Evolutionary conservation across 2,797 vertebrate species (phyloP).

Genomic region (Chaunax sp.): DNA sequence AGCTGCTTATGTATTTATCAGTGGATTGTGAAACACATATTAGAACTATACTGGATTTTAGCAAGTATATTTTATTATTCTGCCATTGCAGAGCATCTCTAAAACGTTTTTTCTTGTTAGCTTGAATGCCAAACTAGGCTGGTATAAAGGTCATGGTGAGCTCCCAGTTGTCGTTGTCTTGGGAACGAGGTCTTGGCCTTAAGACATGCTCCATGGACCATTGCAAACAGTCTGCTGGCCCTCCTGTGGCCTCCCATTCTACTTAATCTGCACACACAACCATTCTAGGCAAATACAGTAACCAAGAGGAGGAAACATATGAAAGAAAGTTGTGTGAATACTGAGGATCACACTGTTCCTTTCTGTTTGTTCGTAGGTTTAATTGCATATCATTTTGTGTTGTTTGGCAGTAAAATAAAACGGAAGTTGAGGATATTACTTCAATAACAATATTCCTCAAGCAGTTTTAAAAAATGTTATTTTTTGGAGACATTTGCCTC

Average conservation of each 20-base stretch:
- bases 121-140: conserved; percentile 18
- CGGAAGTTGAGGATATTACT: no score
- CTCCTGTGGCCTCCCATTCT: conserved; percentile 41
- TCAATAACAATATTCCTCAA: no score
- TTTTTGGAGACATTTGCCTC: neutral
- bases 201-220: conserved; percentile 51
- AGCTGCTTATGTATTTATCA: neutral
- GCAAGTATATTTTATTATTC: neutral
- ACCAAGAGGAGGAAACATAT: conserved; percentile 39
- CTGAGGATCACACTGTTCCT: neutral
- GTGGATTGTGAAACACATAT: neutral
- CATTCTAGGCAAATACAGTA: conserved; percentile 6
- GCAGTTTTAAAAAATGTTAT: neutral
- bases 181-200: conserved; percentile 46
- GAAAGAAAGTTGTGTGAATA: conserved; percentile 14
- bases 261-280: conserved; percentile 29
- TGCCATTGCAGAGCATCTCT: neutral
- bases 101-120: conserved; percentile 10
- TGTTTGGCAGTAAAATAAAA: no score
- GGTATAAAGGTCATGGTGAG: conserved; percentile 40
- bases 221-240: conserved; percentile 43
- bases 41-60: conserved; percentile 2
- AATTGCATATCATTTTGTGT: neutral
- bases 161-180: conserved; percentile 30
- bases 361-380: neutral